Base-by-base conservation (phyloP, 2,797 vertebrate genomes). In the Sparidentex hasta region DNA sequence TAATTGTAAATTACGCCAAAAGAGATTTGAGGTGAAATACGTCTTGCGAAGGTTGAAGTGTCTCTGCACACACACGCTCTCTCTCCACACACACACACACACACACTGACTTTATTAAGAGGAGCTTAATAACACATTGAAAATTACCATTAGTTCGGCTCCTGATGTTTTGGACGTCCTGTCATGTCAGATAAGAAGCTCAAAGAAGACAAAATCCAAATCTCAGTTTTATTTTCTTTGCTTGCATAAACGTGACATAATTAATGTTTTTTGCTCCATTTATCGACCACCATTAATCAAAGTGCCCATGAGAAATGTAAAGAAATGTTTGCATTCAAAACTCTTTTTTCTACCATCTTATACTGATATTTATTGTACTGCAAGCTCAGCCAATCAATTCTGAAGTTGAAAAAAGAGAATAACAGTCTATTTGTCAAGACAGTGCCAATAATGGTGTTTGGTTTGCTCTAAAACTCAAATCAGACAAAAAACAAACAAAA, bases 1-100 rank as follows among this genome's bases (percentile, higher is more conserved):
- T 80, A 80, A 76, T 55, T 81, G 27, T 80, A 72, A 81, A 87
- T 80, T 72, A 79, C 1, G 17, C 47, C 67, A 67, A 41, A 54
- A 27, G 7, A 48, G 3, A 78, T 64, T 78, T 72, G 18, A 71
- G 67, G 72, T 74, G 56, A 72, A 85, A 80, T 58, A 23, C 4
- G 6, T 80, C 74, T 70, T 47, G 59, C 21, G 17, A 18, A 41
- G 57, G 68, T 55, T 58, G 57, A 71, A 51, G 41, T 7, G 11
- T 33, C 38, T 46, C 57, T 16, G n/a, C 23, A 25, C 48, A 65
- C 44, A 47, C 7, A 38, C 38, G 23, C 8, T 74, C 38, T 65
- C 46, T 69, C 2, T n/a, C 20, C 50, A 76, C 43, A 62, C 77
- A 78, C 23, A 47, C 18, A 76, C 27, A 27, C 27, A 27, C 43